phyloP scores from a whole-genome alignment of 1,140 invertebrate genomes.

The Ganaspis sp. region DNA sequence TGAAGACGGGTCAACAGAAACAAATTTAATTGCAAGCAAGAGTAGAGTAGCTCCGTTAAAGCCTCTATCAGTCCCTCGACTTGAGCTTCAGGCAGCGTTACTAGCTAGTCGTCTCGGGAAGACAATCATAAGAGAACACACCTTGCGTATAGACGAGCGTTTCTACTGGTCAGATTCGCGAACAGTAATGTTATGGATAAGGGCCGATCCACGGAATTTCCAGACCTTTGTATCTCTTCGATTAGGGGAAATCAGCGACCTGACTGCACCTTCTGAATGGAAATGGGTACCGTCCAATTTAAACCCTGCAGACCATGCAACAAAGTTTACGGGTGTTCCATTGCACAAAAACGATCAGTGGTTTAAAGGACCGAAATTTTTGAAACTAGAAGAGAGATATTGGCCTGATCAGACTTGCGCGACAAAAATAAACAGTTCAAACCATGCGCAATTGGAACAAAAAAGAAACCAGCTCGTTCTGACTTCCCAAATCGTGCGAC shows the following conservation, averaged over 20 bases:
- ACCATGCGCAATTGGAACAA: too few relatives aligned
- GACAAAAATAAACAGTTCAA: too few relatives aligned
- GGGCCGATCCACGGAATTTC: constrained; percentile 48
- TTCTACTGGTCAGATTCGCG: constrained; percentile 64
- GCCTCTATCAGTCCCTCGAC: constrained; percentile 58
- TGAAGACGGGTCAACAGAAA: background rate
- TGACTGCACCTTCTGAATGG: constrained; percentile 46
- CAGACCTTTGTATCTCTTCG: constrained; percentile 70
- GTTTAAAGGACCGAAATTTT: constrained; percentile 50
- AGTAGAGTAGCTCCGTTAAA: constrained; percentile 60
- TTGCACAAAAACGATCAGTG: constrained; percentile 29
- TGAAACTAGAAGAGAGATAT: background rate
- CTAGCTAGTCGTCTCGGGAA: constrained; percentile 56
- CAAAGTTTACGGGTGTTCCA: constrained; percentile 10
- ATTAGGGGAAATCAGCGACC: constrained; percentile 63
- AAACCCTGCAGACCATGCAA: constrained; percentile 60
- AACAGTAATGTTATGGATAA: constrained; percentile 62
- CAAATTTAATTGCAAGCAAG: constrained; percentile 44
- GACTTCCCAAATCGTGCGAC: too few relatives aligned
- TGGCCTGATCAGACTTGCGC: background rate
- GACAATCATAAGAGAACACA: constrained; percentile 52
- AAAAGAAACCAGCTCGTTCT: too few relatives aligned
- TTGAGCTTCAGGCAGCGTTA: constrained; percentile 66
- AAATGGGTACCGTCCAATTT: constrained; percentile 51
- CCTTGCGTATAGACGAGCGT: background rate